Evolutionary conservation across 2,797 vertebrate genomes (phyloP), one percentile per base, ranked within the genome.

Genomic region (Pitangus sulphuratus): DNA sequence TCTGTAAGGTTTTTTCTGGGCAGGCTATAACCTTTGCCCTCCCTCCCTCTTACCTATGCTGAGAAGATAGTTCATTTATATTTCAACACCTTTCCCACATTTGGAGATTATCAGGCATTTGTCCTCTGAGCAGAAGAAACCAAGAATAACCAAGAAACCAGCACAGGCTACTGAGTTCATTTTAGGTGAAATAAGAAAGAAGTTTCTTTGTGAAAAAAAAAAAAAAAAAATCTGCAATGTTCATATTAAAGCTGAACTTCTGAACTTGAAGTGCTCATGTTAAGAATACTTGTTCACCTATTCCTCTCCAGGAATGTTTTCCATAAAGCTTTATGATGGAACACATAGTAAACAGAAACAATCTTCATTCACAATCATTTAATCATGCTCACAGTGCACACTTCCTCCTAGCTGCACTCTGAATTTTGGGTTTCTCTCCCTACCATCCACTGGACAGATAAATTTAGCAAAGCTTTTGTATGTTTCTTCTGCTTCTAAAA

Each of bases 271-370:
- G 42, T 39, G 50, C 64, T 93, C 68, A 74, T 74, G 84, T 78
- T 53, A 87, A 37, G 88, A 89, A 54, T 84, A 83, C 60, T 94
- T 74, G 48, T 92, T 95, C 88, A 94, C 30, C 70, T 77, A 53
- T 84, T 45, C 75, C 68, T 94, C 44, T 84, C 48, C 70, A 89
- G 78, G 86, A 93, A 95, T 90, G 94, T 92, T 96, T 95, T 89
- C 90, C 60, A 95, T 95, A 94, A 92, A 95, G 66, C 56, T 94
- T 94, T 94, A 89, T 89, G 92, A 94, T 89, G 90, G 89, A 94
- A 96, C 92, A 95, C 89, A 14, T 93, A 93, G 92, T 96, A 96
- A 96, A 96, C 68, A 95, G 93, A 89, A 95, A 87, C 64, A 85
- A 64, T 61, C 60, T 50, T 82, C 42, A 64, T 93, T 92, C 90